Evolutionary conservation across 2,113 vertebrate species (phyloP).

Genomic region (Hippocampus zosterae): DNA sequence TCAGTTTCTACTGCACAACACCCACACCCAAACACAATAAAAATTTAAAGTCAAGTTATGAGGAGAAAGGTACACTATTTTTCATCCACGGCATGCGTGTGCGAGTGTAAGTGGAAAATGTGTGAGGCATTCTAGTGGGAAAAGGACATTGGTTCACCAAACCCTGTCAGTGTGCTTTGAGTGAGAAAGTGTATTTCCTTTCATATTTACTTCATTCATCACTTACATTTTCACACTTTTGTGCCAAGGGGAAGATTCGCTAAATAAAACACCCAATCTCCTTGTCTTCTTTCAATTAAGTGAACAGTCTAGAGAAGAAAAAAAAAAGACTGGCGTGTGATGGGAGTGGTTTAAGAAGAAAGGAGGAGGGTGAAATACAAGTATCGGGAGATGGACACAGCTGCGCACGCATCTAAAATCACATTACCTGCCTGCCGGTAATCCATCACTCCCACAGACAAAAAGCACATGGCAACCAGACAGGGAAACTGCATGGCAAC

Average conservation of each 20-base stretch:
- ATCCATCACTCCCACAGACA: slow-evolving; percentile 76
- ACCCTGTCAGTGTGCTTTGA: slow-evolving; percentile 43
- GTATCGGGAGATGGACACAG: slow-evolving; percentile 31
- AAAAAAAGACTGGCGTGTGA: slow-evolving; percentile 20
- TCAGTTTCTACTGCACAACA: not conserved
- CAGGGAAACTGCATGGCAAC: slow-evolving; percentile 67
- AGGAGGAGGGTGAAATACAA: slow-evolving; percentile 15
- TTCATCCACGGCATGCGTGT: slow-evolving; percentile 2
- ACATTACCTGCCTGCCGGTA: slow-evolving; percentile 71
- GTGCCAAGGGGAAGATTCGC: slow-evolving; percentile 34
- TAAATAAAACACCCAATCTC: slow-evolving; percentile 38
- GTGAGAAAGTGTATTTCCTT: slow-evolving; percentile 47
- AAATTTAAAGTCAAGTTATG: not conserved
- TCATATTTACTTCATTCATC: slow-evolving; percentile 28
- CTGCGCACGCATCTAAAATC: slow-evolving; percentile 63
- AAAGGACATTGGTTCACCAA: slow-evolving; percentile 51
- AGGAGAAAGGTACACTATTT: not conserved
- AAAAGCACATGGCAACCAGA: slow-evolving; percentile 56
- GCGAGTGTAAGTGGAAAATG: slow-evolving; percentile 23
- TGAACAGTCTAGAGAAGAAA: slow-evolving; percentile 47
- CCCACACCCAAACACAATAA: not conserved
- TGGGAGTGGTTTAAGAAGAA: not conserved
- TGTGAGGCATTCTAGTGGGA: slow-evolving; percentile 43
- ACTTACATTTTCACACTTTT: slow-evolving; percentile 22
- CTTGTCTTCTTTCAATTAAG: slow-evolving; percentile 51